A percentile compares a stretch with the other conserved stretches of the same genome.
phyloP scores from a whole-genome alignment of 2,113 vertebrate genomes.

The Neogale vison region DNA sequence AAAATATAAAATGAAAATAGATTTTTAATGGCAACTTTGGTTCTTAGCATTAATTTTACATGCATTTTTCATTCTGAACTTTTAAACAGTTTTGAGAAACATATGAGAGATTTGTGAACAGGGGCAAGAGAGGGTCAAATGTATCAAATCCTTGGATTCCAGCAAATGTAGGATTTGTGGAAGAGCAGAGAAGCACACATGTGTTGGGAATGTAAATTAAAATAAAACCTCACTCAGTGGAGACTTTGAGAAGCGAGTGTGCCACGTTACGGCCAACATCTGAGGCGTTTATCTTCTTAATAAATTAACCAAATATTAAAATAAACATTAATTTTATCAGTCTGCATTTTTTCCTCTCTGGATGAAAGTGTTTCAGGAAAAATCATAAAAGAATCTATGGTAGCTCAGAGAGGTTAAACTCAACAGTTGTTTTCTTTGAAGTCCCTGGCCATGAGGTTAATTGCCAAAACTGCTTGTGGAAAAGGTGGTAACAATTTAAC shows the following conservation, averaged over 20 bases:
- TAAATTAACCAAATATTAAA: conserved; percentile 84
- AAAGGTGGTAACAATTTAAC: conserved; percentile 99
- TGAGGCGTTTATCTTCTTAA: conserved; percentile 77
- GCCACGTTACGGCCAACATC: conserved; percentile 14
- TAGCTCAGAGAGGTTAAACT: conserved; percentile 94
- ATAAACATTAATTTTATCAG: conserved; percentile 85
- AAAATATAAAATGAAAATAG: conserved; percentile 66
- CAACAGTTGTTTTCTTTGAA: conserved; percentile 94
- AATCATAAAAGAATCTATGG: conserved; percentile 89
- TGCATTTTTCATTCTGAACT: conserved; percentile 80
- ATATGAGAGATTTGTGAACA: conserved; percentile 82
- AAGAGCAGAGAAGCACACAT: conserved; percentile 63
- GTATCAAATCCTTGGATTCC: conserved; percentile 78
- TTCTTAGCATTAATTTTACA: conserved; percentile 76
- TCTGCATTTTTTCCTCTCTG: conserved; percentile 79
- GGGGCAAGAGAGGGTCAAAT: conserved; percentile 82
- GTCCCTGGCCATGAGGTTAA: conserved; percentile 93
- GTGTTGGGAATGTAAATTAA: conserved; percentile 72
- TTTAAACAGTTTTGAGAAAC: conserved; percentile 81
- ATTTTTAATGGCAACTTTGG: conserved; percentile 69
- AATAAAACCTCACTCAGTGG: conserved; percentile 58
- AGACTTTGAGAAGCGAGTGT: conserved; percentile 55
- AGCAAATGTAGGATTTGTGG: conserved; percentile 74
- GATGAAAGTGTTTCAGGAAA: conserved; percentile 93
- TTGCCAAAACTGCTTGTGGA: conserved; percentile 94